phyloP scores from a whole-genome alignment of 2,888 invertebrate species.

The Netelia fuscicornis region DNA sequence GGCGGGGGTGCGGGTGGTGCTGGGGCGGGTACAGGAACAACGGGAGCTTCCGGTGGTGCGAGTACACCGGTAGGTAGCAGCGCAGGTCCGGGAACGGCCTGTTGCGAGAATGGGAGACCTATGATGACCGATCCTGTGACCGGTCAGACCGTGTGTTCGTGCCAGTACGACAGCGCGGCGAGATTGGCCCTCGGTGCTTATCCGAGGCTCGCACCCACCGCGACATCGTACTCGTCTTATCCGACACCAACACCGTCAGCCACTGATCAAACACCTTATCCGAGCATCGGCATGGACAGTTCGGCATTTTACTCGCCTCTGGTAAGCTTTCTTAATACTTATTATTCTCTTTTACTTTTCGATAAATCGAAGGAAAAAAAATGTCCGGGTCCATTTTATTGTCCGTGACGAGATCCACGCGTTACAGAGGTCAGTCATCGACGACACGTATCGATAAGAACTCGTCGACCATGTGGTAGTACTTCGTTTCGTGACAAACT shows the following conservation, averaged over 20 bases:
- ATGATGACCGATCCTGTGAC: conserved; percentile 97
- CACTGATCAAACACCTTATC: conserved; percentile 96
- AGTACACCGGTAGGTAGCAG: conserved; percentile 87
- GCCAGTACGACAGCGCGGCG: conserved; percentile 95
- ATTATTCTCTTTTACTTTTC: background rate
- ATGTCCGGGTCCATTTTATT: background rate
- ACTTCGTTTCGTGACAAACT: background rate
- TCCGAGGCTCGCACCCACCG: conserved; percentile 91
- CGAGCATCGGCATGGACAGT: conserved; percentile 96
- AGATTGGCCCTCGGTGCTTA: conserved; percentile 93
- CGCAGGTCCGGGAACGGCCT: conserved; percentile 85
- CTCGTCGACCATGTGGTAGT: background rate
- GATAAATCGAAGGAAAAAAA: background rate
- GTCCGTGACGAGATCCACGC: background rate
- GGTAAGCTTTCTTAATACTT: conserved; percentile 88
- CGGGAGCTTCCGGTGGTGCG: conserved; percentile 81
- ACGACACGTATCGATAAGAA: background rate
- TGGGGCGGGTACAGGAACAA: conserved; percentile 75
- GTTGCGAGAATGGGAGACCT: conserved; percentile 96
- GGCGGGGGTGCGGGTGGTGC: conserved; percentile 76
- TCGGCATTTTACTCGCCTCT: conserved; percentile 97
- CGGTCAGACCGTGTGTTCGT: conserved; percentile 97
- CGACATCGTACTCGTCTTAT: conserved; percentile 91
- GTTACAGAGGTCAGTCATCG: background rate
- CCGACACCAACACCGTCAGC: conserved; percentile 95